These are phyloP conservation scores for Scaptomyza parva DNA, from an alignment of 2,888 invertebrate genomes.

Conservation along the genomic window DNA sequence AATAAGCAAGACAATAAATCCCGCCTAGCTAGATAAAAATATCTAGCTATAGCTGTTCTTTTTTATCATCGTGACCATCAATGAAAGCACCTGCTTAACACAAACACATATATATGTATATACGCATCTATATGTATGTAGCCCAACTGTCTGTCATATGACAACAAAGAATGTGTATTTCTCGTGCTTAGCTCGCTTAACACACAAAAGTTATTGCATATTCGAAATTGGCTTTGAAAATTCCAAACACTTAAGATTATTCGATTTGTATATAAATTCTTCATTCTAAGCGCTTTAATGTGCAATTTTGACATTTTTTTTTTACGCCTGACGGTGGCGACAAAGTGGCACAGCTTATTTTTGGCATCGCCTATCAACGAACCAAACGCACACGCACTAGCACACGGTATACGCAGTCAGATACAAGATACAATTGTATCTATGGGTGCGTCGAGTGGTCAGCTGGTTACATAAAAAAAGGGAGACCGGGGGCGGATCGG, in stretches of 20 bases:
- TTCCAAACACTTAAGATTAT: conserved; percentile 64
- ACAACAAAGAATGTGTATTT: conserved; percentile 19
- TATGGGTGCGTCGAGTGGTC: conserved; percentile 53
- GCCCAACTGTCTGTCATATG: conserved; percentile 14
- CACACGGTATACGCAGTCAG: background rate
- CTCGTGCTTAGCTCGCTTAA: conserved; percentile 1
- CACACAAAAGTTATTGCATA: conserved; percentile 40
- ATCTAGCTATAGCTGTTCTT: background rate
- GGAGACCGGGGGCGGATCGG: conserved; percentile 34
- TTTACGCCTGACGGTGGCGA: conserved; percentile 48
- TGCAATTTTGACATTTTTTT: conserved; percentile 78
- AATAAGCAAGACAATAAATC: background rate
- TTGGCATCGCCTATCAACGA: conserved; percentile 45
- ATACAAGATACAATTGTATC: conserved; percentile 61
- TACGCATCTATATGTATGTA: background rate
- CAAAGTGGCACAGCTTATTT: conserved; percentile 71
- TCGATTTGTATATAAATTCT: conserved; percentile 66
- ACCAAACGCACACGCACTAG: no score
- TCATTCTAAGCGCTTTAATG: conserved; percentile 58
- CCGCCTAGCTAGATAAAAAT: background rate
- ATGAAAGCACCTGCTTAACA: conserved; percentile 9
- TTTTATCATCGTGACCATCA: background rate
- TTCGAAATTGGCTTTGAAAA: conserved; percentile 67
- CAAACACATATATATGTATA: background rate
- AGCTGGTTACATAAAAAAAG: conserved; percentile 65